phyloP scores from a whole-genome alignment of 2,797 vertebrate genomes.

The Gobio occitaniae region DNA sequence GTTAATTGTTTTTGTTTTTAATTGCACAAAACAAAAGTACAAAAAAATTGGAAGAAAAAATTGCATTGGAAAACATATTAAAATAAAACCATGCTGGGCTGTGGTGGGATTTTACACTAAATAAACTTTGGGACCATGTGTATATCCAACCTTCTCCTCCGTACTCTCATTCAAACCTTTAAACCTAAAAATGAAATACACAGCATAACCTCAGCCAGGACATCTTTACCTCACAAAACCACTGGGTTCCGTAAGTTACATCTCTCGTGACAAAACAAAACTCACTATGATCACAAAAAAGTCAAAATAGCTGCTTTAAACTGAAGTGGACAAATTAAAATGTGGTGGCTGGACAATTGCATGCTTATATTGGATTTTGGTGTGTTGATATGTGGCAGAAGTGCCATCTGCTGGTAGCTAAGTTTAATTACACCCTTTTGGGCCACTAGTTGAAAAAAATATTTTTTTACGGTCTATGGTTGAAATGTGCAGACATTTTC shows the following conservation, averaged over 20 bases:
- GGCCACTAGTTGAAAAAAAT: background rate
- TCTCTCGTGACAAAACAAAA: background rate
- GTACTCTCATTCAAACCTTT: background rate
- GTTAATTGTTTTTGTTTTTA: background rate
- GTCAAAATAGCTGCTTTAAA: background rate
- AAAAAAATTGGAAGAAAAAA: background rate
- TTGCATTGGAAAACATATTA: background rate
- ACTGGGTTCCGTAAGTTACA: background rate
- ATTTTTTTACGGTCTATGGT: too few species aligned
- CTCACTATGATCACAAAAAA: background rate
- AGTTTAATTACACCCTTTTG: background rate
- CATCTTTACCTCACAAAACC: background rate
- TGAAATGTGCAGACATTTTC: background rate
- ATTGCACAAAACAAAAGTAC: background rate
- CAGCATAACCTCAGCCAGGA: background rate
- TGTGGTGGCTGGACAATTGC: background rate
- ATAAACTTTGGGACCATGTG: background rate
- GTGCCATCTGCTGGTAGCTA: slow-evolving; percentile 60
- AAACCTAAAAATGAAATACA: background rate
- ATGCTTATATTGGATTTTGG: background rate
- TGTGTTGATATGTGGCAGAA: slow-evolving; percentile 46
- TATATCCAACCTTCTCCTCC: background rate
- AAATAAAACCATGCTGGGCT: background rate
- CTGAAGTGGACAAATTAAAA: background rate
- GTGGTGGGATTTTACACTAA: background rate